A percentile compares a stretch with the other conserved stretches of the same genome.
phyloP scores from a whole-genome alignment of 2,888 invertebrate genomes.

The Parthenolecanium corni region DNA sequence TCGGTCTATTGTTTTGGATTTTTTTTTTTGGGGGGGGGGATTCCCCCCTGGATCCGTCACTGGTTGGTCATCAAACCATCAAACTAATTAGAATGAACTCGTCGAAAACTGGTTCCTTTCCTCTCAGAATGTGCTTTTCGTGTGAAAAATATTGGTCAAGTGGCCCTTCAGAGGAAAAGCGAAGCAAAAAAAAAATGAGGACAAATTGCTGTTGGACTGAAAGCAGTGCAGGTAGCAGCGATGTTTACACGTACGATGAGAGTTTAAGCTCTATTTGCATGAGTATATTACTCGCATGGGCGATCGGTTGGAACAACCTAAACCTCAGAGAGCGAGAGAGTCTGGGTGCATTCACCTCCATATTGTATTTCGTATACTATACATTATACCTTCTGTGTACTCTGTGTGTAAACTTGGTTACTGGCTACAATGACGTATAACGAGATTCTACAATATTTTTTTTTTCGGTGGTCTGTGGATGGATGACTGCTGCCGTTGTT shows the following conservation, averaged over 20 bases:
- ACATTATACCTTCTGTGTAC: background rate
- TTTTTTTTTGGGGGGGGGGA: no score
- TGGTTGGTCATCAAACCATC: no score
- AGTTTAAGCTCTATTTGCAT: constrained; percentile 15
- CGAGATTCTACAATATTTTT: background rate
- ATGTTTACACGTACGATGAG: background rate
- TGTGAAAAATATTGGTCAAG: no score
- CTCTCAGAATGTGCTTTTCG: no score
- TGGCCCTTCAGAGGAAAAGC: no score
- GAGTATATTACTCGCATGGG: constrained; percentile 19
- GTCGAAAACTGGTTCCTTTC: no score
- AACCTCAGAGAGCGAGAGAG: constrained; percentile 5
- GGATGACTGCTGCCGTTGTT: no score
- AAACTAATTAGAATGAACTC: no score
- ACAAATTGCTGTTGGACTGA: no score
- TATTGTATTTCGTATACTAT: background rate
- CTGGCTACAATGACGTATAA: constrained; percentile 1
- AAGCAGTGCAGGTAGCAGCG: background rate
- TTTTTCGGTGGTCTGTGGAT: background rate
- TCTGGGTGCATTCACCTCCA: constrained; percentile 21
- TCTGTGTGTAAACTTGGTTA: background rate
- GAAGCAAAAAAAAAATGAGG: no score
- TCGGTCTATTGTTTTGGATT: no score
- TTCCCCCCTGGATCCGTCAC: no score
- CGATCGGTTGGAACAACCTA: constrained; percentile 25